Evolutionary conservation across 2,888 invertebrate genomes (phyloP).

Genomic region (Acheta domesticus): DNA sequence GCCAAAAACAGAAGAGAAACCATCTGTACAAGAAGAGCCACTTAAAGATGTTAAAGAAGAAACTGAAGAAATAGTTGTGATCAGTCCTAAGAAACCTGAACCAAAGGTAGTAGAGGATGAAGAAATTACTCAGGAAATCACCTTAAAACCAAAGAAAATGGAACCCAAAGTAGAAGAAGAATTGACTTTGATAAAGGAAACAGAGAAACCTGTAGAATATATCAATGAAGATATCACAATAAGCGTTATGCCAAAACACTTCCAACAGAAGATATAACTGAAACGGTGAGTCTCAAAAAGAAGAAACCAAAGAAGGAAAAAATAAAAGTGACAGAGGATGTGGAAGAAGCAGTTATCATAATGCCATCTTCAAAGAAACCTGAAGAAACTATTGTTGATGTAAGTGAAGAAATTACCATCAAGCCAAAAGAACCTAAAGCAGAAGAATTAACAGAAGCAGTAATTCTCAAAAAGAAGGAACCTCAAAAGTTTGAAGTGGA

Average conservation of each 20-base stretch:
- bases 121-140: constrained; percentile 32
- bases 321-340: constrained; percentile 36
- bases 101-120: constrained; percentile 23
- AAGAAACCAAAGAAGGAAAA: constrained; percentile 25
- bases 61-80: constrained; percentile 41
- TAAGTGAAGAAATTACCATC: constrained; percentile 44
- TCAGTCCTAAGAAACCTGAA: constrained; percentile 35
- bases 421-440: constrained; percentile 44
- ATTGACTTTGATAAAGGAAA: constrained; percentile 25
- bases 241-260: constrained; percentile 41
- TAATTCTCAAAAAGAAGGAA: constrained; percentile 35
- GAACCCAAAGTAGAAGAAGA: constrained; percentile 46
- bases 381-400: constrained; percentile 44
- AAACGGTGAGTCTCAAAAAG: constrained; percentile 41
- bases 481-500: constrained; percentile 33
- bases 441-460: constrained; percentile 39
- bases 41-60: constrained; percentile 42
- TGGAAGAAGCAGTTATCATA: constrained; percentile 55
- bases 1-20: constrained; percentile 34
- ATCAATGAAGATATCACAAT: constrained; percentile 48
- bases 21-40: constrained; percentile 41
- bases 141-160: constrained; percentile 26
- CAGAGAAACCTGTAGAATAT: constrained; percentile 51
- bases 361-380: constrained; percentile 50
- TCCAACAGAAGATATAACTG: constrained; percentile 41